Percentiles rank a stretch among this genome's conserved stretches.
Conservation (phyloP, 2,888 invertebrate species). For the Coenonympha arcania region DNA sequence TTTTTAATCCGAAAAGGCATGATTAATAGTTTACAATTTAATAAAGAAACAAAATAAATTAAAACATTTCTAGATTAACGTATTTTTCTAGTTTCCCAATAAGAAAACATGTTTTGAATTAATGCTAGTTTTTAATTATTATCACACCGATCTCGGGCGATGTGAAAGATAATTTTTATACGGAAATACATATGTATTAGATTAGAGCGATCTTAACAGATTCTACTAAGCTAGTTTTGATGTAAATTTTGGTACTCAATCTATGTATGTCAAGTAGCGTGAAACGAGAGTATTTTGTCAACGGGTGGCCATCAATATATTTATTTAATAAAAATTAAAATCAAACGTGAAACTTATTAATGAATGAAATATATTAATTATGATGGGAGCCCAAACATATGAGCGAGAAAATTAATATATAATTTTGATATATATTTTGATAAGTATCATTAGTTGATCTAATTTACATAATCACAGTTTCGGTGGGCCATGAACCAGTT, state of each 20-base stretch:
- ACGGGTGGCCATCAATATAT: slow-evolving; percentile 12
- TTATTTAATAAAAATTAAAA: slow-evolving; percentile 7
- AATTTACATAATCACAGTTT: slow-evolving; percentile 13
- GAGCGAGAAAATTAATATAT: slow-evolving; percentile 11
- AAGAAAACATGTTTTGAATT: neutral
- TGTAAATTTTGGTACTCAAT: slow-evolving; percentile 2
- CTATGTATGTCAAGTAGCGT: neutral
- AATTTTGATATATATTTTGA: slow-evolving; percentile 7
- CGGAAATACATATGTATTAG: neutral
- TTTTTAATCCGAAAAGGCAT: too few relatives aligned
- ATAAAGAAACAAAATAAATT: too few relatives aligned
- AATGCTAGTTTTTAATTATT: neutral
- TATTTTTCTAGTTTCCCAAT: neutral
- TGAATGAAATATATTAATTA: slow-evolving; percentile 11
- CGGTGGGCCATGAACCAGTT: slow-evolving; percentile 2
- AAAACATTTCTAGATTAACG: neutral
- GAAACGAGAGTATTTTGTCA: slow-evolving; percentile 5
- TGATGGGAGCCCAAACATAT: slow-evolving; percentile 4
- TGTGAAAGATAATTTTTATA: neutral
- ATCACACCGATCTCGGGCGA: neutral
- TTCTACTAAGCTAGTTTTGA: neutral
- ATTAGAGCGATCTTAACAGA: neutral
- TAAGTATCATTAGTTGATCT: slow-evolving; percentile 11
- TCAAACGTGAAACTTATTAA: slow-evolving; percentile 8
- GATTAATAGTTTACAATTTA: too few relatives aligned